Percentiles rank a stretch among this genome's conserved stretches.
phyloP scores from a whole-genome alignment of 2,797 vertebrate genomes.

The Spatula clypeata region DNA sequence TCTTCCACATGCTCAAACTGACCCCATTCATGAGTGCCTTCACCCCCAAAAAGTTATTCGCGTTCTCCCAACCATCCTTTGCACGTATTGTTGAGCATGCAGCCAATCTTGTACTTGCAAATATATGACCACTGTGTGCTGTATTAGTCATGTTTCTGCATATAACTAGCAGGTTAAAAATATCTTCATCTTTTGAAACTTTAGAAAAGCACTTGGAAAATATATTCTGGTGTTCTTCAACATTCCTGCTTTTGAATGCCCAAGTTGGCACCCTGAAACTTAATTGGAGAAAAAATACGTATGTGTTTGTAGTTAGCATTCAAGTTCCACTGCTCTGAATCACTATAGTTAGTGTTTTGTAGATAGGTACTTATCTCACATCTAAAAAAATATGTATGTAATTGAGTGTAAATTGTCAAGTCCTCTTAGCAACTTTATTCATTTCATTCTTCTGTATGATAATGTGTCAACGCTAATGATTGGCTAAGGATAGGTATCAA shows the following conservation, averaged over 20 bases:
- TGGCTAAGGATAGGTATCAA: not conserved
- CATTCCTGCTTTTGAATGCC: not conserved
- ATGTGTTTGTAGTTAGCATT: not conserved
- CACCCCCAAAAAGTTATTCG: not conserved
- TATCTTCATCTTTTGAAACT: not conserved
- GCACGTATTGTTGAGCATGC: not conserved
- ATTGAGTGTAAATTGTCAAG: not conserved
- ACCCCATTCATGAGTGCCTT: not conserved
- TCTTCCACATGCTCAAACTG: not conserved
- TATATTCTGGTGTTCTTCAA: not conserved
- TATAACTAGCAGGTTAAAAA: not conserved
- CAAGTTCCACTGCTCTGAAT: slow-evolving; percentile 39
- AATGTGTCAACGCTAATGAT: not conserved
- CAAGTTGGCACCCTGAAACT: not conserved
- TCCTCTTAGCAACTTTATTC: not conserved
- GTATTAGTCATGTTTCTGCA: not conserved
- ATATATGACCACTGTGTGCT: not conserved
- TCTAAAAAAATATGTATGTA: not conserved
- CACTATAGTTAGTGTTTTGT: not conserved
- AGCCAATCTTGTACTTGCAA: not conserved
- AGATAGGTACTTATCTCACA: not conserved
- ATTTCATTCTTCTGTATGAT: not conserved
- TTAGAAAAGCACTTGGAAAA: slow-evolving; percentile 15
- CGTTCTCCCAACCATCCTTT: not conserved
- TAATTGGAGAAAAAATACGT: not conserved